A percentile compares a stretch with the other conserved stretches of the same genome.
These are phyloP conservation scores for Osedax frankpressi DNA, from an alignment of 2,888 invertebrate genomes.

Conservation along the genomic window DNA sequence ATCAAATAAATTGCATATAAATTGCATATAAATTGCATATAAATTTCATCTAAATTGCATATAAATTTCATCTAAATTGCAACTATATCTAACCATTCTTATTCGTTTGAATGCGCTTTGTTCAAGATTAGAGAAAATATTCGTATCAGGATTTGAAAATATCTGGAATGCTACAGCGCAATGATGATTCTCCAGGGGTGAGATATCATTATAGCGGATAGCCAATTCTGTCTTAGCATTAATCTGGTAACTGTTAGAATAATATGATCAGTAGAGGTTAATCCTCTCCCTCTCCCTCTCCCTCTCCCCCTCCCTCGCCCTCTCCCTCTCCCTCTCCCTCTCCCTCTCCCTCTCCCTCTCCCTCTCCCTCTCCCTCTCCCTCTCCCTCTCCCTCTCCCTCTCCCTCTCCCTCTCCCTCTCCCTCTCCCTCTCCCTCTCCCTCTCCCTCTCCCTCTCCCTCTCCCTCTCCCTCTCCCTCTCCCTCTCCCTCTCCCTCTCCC, in stretches of 20 bases:
- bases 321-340: conserved; percentile 12
- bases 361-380: conserved; percentile 9
- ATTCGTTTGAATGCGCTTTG: conserved; percentile 44
- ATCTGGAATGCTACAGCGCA: conserved; percentile 71
- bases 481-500: conserved; percentile 5
- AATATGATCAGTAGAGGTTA: background rate
- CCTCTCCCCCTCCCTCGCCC: too few relatives aligned
- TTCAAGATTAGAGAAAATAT: conserved; percentile 56
- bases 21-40: too few relatives aligned
- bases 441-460: conserved; percentile 4
- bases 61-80: too few relatives aligned
- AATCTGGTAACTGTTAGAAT: conserved; percentile 51
- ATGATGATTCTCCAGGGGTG: conserved; percentile 72
- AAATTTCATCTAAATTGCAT: too few relatives aligned
- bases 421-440: background rate
- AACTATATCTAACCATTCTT: too few relatives aligned
- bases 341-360: conserved; percentile 13
- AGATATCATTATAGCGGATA: conserved; percentile 71
- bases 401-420: background rate
- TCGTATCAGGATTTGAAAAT: conserved; percentile 65
- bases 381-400: conserved; percentile 4
- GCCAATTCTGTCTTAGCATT: conserved; percentile 71
- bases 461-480: background rate
- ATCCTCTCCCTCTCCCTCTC: conserved; percentile 7
- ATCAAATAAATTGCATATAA: too few relatives aligned